Evolutionary conservation across 2,888 invertebrate genomes (phyloP), one percentile per base, ranked within the genome.

Genomic region (Drosophila formosana): DNA sequence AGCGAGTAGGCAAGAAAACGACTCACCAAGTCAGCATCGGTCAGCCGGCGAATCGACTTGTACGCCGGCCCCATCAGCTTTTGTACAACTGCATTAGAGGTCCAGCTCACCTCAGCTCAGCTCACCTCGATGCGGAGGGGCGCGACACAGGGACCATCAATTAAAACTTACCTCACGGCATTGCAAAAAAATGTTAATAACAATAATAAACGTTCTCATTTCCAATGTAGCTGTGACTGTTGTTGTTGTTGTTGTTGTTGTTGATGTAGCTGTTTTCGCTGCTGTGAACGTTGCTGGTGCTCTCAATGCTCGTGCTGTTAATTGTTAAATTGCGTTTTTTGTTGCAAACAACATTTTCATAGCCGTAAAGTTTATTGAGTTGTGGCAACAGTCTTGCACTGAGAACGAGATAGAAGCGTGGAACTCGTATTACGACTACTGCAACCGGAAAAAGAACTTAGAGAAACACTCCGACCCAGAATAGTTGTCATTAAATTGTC

Each of bases 301-400:
- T 62, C 66, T 66, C 51, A 60, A 25, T 79, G 75, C 80, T 82
- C 80, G 80, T 80, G 82, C 80, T 83, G 83, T 83, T 85, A 89
- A 85, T 85, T 85, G 89, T 85, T 89, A 86, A 89, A 88, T 88
- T 85, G 89, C 84, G 89, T 85, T 84, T 84, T 85, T 88, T 81
- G 86, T 85, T 71, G 88, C 88, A 75, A 83, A 80, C 76, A 89
- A 80, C 80, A 61, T 81, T 89, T 89, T 89, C 67, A 87, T 77
- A 74, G 87, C 68, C 68, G 79, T 89, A 78, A 82, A 86, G 72
- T 85, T 88, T 84, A 84, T 84, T 84, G 83, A 84, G 83, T 88
- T 84, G 83, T 84, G 86, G 86, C 72, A 70, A 55, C 32, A 32
- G 43, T n/a, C 37, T 23, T 6, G 23, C 11, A 50, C 50, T 4